These are phyloP conservation scores for Lumbricus terrestris DNA, from an alignment of 2,888 invertebrate species.

Conservation along the genomic window DNA sequence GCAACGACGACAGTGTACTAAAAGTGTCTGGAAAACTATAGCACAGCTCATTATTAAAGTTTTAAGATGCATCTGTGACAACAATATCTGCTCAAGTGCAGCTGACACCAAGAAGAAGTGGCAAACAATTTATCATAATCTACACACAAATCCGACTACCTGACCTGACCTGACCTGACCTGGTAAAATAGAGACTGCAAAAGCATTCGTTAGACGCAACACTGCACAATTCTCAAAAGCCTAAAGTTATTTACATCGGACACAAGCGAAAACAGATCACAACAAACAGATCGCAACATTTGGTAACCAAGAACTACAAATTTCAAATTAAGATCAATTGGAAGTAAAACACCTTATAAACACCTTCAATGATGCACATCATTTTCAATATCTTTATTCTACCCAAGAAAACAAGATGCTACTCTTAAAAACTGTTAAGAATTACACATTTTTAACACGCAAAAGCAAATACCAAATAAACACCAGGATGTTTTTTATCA, in stretches of 20 bases:
- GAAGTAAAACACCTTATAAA: neutral
- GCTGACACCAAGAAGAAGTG: neutral
- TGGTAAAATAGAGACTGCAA: neutral
- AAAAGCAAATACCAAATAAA: neutral
- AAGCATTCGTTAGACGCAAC: neutral
- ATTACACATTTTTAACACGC: neutral
- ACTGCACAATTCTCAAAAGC: neutral
- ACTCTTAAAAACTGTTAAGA: no score
- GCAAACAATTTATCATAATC: neutral
- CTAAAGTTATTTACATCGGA: neutral
- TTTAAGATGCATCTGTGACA: neutral
- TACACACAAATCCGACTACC: neutral
- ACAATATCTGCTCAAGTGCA: neutral
- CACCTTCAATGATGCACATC: neutral
- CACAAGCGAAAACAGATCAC: no score
- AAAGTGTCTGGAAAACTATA: no score
- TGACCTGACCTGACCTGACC: no score
- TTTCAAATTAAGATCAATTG: neutral
- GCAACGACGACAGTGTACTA: no score
- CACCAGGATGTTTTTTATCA: neutral
- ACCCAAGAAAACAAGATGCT: neutral
- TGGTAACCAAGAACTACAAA: neutral
- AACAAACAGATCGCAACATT: no score
- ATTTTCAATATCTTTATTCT: neutral
- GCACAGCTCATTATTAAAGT: neutral